Percentiles rank a stretch among this genome's conserved stretches.
Evolutionary conservation across 2,113 vertebrate species (phyloP).

Genomic region (Heliornis fulica): DNA sequence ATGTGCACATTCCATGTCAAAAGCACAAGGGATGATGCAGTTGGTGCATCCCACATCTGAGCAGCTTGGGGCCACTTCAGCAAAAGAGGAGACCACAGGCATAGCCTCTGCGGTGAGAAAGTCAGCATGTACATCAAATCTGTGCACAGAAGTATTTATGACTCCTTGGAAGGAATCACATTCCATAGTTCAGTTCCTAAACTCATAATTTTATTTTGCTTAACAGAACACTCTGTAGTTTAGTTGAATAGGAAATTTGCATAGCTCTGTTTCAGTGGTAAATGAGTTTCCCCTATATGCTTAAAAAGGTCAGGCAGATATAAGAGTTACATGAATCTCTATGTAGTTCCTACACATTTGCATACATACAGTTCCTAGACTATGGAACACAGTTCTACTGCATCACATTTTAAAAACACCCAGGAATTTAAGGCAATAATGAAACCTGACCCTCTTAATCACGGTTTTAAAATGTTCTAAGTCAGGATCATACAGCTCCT

Average conservation of each 20-base stretch:
- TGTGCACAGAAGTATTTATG: not conserved
- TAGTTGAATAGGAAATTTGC: not conserved
- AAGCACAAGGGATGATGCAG: not conserved
- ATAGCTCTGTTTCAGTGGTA: not conserved
- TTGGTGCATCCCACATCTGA: accelerated
- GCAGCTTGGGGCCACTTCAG: not conserved
- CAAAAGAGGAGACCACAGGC: accelerated
- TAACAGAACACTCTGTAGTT: not conserved
- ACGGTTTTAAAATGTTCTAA: not conserved
- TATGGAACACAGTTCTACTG: not conserved
- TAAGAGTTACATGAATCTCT: not conserved
- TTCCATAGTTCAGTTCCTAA: not conserved
- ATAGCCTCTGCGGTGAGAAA: accelerated
- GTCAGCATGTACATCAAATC: accelerated
- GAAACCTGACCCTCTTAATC: not conserved
- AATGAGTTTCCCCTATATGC: not conserved
- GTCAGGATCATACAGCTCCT: not conserved
- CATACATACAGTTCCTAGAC: not conserved
- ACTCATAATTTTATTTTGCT: not conserved
- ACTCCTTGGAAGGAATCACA: not conserved
- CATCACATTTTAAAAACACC: not conserved
- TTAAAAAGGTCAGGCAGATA: not conserved
- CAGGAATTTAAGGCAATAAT: not conserved
- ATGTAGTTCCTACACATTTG: not conserved
- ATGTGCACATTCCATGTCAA: accelerated